Conservation (phyloP, 2,113 vertebrate genomes). For the Oncorhynchus nerka region DNA sequence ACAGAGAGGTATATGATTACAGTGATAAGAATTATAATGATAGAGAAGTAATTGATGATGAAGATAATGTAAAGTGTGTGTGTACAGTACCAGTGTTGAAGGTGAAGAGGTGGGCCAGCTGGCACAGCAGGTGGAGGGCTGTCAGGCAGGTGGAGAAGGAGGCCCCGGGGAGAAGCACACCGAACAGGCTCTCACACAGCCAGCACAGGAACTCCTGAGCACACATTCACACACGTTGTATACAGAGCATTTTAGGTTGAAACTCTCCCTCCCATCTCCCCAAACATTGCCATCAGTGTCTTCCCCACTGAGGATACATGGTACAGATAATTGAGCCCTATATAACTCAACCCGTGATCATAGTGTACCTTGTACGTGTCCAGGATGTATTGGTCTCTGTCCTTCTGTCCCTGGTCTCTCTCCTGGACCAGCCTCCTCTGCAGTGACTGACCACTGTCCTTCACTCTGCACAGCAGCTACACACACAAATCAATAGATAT, state of each 20-base stretch:
- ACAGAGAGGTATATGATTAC: too few species aligned
- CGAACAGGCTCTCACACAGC: constrained; percentile 82
- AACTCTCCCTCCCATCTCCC: too few species aligned
- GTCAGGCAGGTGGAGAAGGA: constrained; percentile 89
- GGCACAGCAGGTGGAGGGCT: constrained; percentile 83
- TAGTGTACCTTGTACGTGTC: constrained; percentile 76
- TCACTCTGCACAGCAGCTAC: constrained; percentile 87
- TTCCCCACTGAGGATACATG: too few species aligned
- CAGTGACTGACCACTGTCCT: constrained; percentile 86
- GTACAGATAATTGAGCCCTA: too few species aligned
- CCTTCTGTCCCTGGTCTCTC: constrained; percentile 50
- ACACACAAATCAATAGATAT: background rate
- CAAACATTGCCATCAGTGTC: too few species aligned
- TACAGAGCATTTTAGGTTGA: too few species aligned
- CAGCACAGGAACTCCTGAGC: constrained; percentile 85
- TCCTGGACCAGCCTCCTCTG: constrained; percentile 79
- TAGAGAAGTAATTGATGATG: background rate
- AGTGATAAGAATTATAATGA: background rate
- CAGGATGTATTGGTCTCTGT: constrained; percentile 60
- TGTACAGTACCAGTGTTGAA: constrained; percentile 67
- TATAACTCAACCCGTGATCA: constrained; percentile 34
- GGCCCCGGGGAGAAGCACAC: constrained; percentile 84
- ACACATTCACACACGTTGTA: constrained; percentile 8
- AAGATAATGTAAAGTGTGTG: background rate
- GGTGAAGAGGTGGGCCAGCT: constrained; percentile 82